These are phyloP conservation scores for Lasioglossum morio DNA, from an alignment of 2,888 invertebrate species.

Conservation along the genomic window DNA sequence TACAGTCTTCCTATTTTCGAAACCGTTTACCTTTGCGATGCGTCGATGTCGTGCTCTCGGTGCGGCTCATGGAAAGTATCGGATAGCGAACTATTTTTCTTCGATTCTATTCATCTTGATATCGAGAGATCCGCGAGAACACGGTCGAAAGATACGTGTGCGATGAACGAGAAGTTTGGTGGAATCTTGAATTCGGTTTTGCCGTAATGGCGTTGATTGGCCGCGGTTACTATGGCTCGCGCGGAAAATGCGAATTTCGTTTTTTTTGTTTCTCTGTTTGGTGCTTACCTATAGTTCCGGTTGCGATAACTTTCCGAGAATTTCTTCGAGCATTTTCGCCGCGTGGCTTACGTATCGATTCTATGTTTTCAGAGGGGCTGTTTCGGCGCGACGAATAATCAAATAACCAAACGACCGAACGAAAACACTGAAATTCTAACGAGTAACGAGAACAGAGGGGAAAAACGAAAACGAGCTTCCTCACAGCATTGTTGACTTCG, in stretches of 20 bases:
- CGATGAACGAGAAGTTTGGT: not conserved
- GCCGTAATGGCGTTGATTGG: constrained; percentile 55
- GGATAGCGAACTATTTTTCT: not conserved
- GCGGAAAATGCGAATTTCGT: not conserved
- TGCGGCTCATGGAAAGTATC: not conserved
- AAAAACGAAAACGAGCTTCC: constrained; percentile 69
- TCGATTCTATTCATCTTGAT: not conserved
- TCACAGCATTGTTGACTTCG: constrained; percentile 72
- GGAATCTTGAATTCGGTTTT: constrained; percentile 1
- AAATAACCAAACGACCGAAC: constrained; percentile 61
- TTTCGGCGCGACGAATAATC: constrained; percentile 53
- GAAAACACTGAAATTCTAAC: constrained; percentile 72
- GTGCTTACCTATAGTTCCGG: constrained; percentile 61
- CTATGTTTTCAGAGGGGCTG: constrained; percentile 35
- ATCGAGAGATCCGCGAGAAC: not conserved
- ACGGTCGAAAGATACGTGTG: not conserved
- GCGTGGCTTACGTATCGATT: not conserved
- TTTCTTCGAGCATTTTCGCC: not conserved
- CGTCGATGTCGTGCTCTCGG: not conserved
- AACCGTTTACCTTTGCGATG: not conserved
- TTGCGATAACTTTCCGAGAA: constrained; percentile 25
- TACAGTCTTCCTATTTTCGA: not conserved
- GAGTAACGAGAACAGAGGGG: constrained; percentile 69
- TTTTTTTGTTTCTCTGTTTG: constrained; percentile 5
- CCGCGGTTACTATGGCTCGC: constrained; percentile 43